Evolutionary conservation across 2,113 vertebrate species (phyloP).

Genomic region (Megaleporinus macrocephalus): DNA sequence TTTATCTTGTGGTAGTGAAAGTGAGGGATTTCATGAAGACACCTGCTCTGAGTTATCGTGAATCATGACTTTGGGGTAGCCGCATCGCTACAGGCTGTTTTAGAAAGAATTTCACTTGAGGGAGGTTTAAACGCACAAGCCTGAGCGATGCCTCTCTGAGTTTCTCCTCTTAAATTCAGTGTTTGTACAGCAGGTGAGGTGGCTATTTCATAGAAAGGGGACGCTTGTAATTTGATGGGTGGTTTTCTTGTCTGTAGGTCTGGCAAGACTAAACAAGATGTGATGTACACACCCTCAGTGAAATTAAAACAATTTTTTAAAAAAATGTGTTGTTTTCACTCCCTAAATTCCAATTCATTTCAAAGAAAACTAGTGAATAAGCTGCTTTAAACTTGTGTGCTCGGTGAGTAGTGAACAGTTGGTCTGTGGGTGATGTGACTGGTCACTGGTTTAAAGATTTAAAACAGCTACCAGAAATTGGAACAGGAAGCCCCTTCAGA

Average conservation of each 20-base stretch:
- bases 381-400: no score
- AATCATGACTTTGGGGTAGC: background rate
- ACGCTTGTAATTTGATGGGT: background rate
- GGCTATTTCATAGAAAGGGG: background rate
- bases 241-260: background rate
- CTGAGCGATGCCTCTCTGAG: slow-evolving; percentile 7
- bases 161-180: background rate
- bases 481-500: no score
- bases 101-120: background rate
- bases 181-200: background rate
- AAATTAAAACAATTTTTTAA: background rate
- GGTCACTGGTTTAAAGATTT: no score
- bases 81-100: background rate
- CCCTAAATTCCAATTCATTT: no score
- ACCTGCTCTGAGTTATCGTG: slow-evolving; percentile 11
- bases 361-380: no score
- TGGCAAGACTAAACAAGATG: slow-evolving; percentile 15
- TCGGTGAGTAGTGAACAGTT: no score
- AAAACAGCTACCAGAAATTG: no score
- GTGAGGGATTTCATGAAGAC: background rate
- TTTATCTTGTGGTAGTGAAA: background rate
- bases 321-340: no score
- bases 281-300: background rate
- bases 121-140: background rate
- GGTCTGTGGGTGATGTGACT: no score